A percentile compares a stretch with the other conserved stretches of the same genome.
Evolutionary conservation across 1,140 invertebrate species (phyloP).

Genomic region (Babylonia areolata): DNA sequence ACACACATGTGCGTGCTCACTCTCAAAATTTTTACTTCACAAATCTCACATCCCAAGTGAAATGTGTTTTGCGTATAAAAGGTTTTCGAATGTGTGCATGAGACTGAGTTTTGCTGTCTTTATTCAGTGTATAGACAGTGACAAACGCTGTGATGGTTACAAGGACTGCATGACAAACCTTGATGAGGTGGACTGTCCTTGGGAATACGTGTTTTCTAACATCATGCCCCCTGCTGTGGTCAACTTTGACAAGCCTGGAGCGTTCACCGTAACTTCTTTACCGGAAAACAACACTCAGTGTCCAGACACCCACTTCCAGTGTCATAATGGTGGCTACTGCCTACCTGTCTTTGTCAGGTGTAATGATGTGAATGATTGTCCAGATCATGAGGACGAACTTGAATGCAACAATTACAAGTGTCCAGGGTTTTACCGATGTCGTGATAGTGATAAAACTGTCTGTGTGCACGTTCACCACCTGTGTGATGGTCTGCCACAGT

Average conservation of each 20-base stretch:
- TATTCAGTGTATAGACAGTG: no score
- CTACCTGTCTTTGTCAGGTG: constrained; percentile 28
- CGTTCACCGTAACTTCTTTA: background rate
- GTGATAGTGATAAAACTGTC: background rate
- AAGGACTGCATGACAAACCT: no score
- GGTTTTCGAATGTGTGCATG: no score
- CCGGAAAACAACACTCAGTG: background rate
- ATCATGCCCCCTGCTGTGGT: background rate
- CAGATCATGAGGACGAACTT: background rate
- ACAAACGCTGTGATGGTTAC: no score
- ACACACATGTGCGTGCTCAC: no score
- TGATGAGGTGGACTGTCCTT: no score
- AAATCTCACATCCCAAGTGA: no score
- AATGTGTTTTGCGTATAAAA: no score
- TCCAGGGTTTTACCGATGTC: constrained; percentile 29
- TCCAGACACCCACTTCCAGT: constrained; percentile 10
- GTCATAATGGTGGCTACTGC: constrained; percentile 8
- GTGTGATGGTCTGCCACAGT: constrained; percentile 33
- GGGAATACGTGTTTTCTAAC: no score
- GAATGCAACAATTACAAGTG: background rate
- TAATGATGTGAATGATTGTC: constrained; percentile 28
- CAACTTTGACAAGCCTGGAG: background rate
- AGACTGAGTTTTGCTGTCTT: no score
- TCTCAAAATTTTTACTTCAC: no score
- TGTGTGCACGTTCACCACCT: constrained; percentile 23